These are phyloP conservation scores for Sphaeramia orbicularis DNA, from an alignment of 2,797 vertebrate species.

Conservation along the genomic window DNA sequence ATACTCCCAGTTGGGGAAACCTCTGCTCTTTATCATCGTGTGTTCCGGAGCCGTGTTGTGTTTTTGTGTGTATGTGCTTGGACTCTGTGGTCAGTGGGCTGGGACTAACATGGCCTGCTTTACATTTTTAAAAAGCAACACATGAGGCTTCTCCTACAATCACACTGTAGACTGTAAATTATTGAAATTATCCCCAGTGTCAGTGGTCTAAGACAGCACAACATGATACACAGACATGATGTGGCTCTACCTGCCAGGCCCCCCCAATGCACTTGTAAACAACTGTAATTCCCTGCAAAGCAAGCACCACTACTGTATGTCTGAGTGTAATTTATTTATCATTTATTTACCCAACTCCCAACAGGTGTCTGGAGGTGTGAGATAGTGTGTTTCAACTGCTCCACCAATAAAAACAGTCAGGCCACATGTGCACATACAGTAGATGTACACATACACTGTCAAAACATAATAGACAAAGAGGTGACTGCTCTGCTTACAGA, in stretches of 20 bases:
- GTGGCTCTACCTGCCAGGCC: constrained; percentile 47
- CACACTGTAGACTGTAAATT: constrained; percentile 73
- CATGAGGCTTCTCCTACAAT: constrained; percentile 61
- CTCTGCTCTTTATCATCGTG: constrained; percentile 71
- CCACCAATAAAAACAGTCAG: constrained; percentile 27
- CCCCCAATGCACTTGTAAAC: constrained; percentile 66
- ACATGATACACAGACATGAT: constrained; percentile 47
- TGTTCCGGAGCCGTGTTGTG: constrained; percentile 49
- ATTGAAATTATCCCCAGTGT: constrained; percentile 75
- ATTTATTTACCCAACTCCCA: constrained; percentile 72
- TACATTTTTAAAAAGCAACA: constrained; percentile 84
- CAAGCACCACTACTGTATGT: constrained; percentile 58
- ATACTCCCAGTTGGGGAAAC: constrained; percentile 62
- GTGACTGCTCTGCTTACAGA: constrained; percentile 4
- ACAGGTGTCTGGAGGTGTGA: constrained; percentile 64
- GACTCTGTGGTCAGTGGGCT: constrained; percentile 53
- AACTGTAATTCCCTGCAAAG: constrained; percentile 72
- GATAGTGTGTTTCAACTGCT: constrained; percentile 50
- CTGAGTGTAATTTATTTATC: constrained; percentile 73
- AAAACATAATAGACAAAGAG: constrained; percentile 1
- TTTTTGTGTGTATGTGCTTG: constrained; percentile 25
- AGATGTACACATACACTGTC: constrained; percentile 3
- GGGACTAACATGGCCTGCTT: constrained; percentile 70
- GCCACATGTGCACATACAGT: not conserved
- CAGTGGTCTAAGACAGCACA: constrained; percentile 67